Conservation (phyloP, 37 sponge, comb jelly and placozoan species). For the Cladorhizidae sp. region DNA sequence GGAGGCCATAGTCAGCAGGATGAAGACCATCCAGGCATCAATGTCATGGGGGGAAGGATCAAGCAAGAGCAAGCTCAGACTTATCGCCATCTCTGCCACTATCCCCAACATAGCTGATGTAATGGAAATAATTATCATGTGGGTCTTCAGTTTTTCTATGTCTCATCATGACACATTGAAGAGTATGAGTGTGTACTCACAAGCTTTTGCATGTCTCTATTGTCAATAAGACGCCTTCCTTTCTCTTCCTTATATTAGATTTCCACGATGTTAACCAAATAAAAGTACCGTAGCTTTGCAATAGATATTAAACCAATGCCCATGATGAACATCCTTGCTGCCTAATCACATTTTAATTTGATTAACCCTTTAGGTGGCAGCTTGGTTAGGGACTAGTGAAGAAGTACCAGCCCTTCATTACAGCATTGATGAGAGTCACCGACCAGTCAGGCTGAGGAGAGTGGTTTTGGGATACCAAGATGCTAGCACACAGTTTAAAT, state of each 20-base stretch:
- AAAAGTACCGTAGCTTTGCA: no score
- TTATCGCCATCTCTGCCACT: constrained; percentile 98
- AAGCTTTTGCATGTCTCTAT: no score
- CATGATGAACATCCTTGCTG: background rate
- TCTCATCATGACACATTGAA: no score
- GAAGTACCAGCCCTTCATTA: constrained; percentile 55
- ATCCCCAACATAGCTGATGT: constrained; percentile 95
- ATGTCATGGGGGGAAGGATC: constrained; percentile 13
- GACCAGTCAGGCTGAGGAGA: constrained; percentile 91
- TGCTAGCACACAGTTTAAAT: constrained; percentile 86
- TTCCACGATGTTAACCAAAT: no score
- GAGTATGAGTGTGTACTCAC: no score
- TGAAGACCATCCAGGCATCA: constrained; percentile 94
- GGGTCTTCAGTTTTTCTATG: no score
- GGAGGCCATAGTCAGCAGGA: constrained; percentile 98
- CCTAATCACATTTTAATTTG: background rate
- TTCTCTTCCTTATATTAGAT: no score
- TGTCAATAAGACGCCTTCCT: no score
- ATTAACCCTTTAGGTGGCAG: constrained; percentile 60
- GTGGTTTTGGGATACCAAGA: constrained; percentile 93
- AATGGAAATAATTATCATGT: background rate
- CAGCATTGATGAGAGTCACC: constrained; percentile 92
- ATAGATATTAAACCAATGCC: background rate
- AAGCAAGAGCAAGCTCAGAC: constrained; percentile 56
- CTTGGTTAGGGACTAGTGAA: constrained; percentile 83